These are phyloP conservation scores for Sparidentex hasta DNA, from an alignment of 2,797 vertebrate species.

Conservation along the genomic window DNA sequence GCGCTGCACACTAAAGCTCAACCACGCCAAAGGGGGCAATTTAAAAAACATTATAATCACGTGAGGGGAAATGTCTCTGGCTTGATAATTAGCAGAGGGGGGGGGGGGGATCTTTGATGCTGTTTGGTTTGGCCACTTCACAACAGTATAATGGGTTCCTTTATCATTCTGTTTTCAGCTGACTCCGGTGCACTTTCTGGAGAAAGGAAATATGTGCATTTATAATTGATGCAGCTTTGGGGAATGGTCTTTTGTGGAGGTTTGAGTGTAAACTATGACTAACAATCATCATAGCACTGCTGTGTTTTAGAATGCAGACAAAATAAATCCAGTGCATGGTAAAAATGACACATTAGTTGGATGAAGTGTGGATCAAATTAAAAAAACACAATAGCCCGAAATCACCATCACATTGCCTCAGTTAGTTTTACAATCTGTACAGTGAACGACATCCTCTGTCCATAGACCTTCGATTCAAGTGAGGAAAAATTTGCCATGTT, in stretches of 20 bases:
- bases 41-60: constrained; percentile 75
- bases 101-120: constrained; percentile 39
- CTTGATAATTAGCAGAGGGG: constrained; percentile 66
- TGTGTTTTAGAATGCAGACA: neutral
- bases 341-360: neutral
- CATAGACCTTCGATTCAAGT: no score
- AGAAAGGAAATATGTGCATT: constrained; percentile 9
- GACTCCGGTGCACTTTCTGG: constrained; percentile 30
- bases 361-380: neutral
- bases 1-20: constrained; percentile 51
- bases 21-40: constrained; percentile 48
- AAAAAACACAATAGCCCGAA: no score
- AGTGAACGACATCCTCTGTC: no score
- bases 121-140: constrained; percentile 56
- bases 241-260: neutral
- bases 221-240: constrained; percentile 36
- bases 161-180: constrained; percentile 50
- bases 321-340: neutral
- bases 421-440: no score
- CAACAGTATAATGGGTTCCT: constrained; percentile 44
- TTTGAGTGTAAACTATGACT: neutral
- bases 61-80: constrained; percentile 66
- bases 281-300: neutral
- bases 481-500: no score
- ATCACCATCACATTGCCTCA: no score